Evolutionary conservation across 2,888 invertebrate species (phyloP).

Genomic region (Carterocephalus palaemon): DNA sequence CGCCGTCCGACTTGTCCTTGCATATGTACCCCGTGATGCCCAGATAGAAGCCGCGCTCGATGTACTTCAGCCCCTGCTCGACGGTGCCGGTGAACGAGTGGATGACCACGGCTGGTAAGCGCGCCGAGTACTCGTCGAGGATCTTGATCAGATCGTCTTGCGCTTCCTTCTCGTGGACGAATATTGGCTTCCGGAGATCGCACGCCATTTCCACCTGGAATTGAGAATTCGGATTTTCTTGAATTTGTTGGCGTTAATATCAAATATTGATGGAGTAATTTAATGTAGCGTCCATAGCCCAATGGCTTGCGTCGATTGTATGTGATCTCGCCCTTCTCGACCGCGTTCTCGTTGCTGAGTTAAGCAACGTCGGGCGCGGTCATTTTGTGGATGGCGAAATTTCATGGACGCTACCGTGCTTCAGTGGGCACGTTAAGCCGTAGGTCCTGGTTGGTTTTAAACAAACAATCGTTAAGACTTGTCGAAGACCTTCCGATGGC

Average conservation of each 20-base stretch:
- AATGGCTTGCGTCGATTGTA: no score
- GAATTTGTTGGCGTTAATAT: no score
- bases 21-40: slow-evolving; percentile 88
- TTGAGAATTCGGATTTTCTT: slow-evolving; percentile 19
- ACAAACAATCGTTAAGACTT: no score
- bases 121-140: slow-evolving; percentile 58
- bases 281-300: no score
- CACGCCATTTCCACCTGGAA: slow-evolving; percentile 90
- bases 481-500: no score
- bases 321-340: no score
- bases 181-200: slow-evolving; percentile 90
- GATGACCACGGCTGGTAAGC: slow-evolving; percentile 89
- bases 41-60: slow-evolving; percentile 91
- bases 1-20: slow-evolving; percentile 95
- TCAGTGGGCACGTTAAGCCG: no score
- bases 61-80: slow-evolving; percentile 87
- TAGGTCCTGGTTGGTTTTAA: no score
- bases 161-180: slow-evolving; percentile 95
- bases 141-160: slow-evolving; percentile 91
- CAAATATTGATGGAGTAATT: no score
- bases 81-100: slow-evolving; percentile 95
- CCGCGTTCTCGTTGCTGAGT: no score
- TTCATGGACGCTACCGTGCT: no score
- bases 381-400: no score
- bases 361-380: not conserved